Evolutionary conservation across 2,113 vertebrate genomes (phyloP).

Genomic region (Anhinga rufa): DNA sequence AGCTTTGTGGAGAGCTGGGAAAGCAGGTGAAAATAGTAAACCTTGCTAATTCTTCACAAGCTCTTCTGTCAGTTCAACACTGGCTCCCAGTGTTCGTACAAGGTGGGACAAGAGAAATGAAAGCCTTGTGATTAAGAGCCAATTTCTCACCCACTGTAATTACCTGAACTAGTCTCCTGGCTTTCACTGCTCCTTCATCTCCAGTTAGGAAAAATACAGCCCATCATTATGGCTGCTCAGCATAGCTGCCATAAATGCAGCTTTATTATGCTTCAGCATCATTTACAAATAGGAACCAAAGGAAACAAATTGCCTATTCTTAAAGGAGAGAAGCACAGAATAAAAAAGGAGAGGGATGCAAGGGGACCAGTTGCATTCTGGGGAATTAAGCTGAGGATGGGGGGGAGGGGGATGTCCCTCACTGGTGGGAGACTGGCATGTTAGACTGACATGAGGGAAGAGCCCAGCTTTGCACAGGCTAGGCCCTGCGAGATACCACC

Average conservation of each 20-base stretch:
- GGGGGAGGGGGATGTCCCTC: no score
- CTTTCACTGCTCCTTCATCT: background rate
- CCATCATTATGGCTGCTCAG: background rate
- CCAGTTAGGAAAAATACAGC: background rate
- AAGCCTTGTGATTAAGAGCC: background rate
- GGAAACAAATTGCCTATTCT: background rate
- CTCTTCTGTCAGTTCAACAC: background rate
- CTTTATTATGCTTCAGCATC: background rate
- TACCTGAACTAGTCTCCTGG: background rate
- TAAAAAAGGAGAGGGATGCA: background rate
- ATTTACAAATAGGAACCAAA: background rate
- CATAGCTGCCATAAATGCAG: background rate
- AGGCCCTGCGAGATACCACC: background rate
- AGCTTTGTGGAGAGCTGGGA: background rate
- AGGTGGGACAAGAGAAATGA: background rate
- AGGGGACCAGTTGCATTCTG: accelerated
- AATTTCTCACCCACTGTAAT: background rate
- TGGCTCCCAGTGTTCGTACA: background rate
- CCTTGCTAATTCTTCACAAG: background rate
- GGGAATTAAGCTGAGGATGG: background rate
- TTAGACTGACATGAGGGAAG: background rate
- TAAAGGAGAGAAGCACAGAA: background rate
- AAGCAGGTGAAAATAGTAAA: background rate
- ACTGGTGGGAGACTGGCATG: background rate
- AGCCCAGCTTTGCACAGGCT: background rate